A percentile compares a stretch with the other conserved stretches of the same genome.
Conservation (phyloP, 2,113 vertebrate genomes). For the Sebastes schlegelii region DNA sequence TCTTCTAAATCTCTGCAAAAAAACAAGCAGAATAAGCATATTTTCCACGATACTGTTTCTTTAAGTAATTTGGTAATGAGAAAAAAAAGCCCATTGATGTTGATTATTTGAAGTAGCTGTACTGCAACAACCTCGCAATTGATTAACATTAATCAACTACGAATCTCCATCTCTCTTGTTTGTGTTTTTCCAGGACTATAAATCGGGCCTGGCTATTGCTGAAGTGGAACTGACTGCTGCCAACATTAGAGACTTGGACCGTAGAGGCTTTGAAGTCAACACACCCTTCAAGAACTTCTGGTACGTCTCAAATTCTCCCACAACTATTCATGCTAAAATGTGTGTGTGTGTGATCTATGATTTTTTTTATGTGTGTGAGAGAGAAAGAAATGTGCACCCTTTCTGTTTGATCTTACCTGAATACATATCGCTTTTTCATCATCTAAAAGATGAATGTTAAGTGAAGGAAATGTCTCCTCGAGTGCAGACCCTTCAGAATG, state of each 20-base stretch:
- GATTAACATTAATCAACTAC: not conserved
- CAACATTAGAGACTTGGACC: constrained; percentile 89
- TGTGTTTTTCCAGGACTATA: constrained; percentile 87
- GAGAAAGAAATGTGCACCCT: not conserved
- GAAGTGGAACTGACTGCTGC: constrained; percentile 92
- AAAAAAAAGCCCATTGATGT: not conserved
- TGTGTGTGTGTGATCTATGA: not conserved
- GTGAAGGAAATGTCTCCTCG: constrained; percentile 5
- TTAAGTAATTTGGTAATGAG: not conserved
- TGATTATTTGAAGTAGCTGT: not conserved
- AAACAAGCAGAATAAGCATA: too few relatives aligned
- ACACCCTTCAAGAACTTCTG: constrained; percentile 98
- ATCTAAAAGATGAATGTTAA: constrained; percentile 16
- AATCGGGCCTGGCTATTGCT: constrained; percentile 90
- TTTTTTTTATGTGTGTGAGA: constrained; percentile 1
- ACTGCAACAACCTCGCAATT: not conserved
- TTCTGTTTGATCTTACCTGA: constrained; percentile 17
- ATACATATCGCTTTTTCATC: constrained; percentile 12
- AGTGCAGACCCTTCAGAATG: not conserved
- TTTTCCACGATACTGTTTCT: too few relatives aligned
- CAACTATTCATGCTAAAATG: not conserved
- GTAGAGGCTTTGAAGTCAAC: constrained; percentile 93
- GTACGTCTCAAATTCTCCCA: constrained; percentile 79
- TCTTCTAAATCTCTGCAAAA: too few relatives aligned
- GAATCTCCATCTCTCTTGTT: not conserved